Conservation (phyloP, 1,140 invertebrate genomes). For the Harlomillsia oculata region DNA sequence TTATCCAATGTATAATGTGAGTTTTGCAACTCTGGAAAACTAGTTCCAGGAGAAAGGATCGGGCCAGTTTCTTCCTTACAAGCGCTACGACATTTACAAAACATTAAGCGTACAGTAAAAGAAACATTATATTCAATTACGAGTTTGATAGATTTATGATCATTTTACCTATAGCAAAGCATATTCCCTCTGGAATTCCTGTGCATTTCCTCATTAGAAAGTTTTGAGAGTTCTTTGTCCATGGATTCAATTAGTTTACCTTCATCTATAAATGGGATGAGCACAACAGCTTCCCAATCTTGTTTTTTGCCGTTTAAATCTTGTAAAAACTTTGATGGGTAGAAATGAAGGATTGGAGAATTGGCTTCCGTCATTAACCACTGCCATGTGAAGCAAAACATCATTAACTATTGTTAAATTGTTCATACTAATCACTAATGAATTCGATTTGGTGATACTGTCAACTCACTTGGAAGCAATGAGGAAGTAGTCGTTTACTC, state of each 20-base stretch:
- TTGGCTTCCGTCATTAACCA: conserved; percentile 64
- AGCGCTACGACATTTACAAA: conserved; percentile 7
- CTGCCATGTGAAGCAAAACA: background rate
- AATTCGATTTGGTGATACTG: too few relatives aligned
- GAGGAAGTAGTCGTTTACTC: conserved; percentile 61
- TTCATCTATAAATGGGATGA: conserved; percentile 95
- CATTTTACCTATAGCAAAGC: conserved; percentile 66
- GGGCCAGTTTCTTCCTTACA: conserved; percentile 9
- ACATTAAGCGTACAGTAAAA: conserved; percentile 2
- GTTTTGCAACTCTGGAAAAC: conserved; percentile 22
- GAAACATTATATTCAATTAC: background rate
- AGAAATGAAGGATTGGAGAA: conserved; percentile 81
- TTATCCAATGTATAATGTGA: conserved; percentile 36
- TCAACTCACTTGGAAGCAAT: conserved; percentile 56
- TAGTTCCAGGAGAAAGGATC: conserved; percentile 8
- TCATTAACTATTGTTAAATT: background rate
- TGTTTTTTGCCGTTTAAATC: conserved; percentile 88
- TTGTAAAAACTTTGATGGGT: conserved; percentile 78
- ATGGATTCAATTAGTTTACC: conserved; percentile 64
- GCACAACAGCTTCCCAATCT: conserved; percentile 94
- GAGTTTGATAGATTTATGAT: background rate
- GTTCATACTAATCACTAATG: too few relatives aligned
- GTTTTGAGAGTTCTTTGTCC: conserved; percentile 52
- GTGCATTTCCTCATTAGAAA: conserved; percentile 60
- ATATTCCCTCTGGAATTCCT: conserved; percentile 80